Percentiles rank a stretch among this genome's conserved stretches.
Conservation (phyloP, 2,113 vertebrate species). For the Sisor rabdophorus region DNA sequence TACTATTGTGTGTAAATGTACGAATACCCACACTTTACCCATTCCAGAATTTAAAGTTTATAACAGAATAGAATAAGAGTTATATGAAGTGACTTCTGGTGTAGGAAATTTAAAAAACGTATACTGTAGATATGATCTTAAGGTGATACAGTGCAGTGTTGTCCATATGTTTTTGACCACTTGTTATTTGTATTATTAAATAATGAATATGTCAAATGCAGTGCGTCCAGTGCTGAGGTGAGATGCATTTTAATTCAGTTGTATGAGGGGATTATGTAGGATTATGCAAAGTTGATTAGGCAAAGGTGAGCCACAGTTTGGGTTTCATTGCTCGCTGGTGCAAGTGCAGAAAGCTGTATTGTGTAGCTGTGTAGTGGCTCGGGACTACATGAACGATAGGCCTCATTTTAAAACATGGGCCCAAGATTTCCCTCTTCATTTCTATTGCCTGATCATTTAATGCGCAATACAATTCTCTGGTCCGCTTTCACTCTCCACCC, state of each 20-base stretch:
- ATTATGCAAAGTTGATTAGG: constrained; percentile 34
- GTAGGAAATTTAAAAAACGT: too few relatives aligned
- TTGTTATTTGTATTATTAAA: constrained; percentile 1
- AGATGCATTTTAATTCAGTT: constrained; percentile 8
- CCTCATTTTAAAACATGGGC: constrained; percentile 7
- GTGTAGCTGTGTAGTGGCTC: constrained; percentile 25
- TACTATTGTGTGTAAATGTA: not conserved
- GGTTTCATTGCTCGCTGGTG: constrained; percentile 10
- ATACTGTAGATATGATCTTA: too few relatives aligned
- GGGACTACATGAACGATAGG: not conserved
- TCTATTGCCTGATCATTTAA: constrained; percentile 56
- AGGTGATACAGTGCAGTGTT: too few relatives aligned
- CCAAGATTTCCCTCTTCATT: constrained; percentile 52
- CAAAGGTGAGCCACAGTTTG: constrained; percentile 29
- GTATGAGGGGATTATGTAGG: constrained; percentile 21
- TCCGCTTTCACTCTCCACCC: constrained; percentile 33
- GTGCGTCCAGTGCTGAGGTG: constrained; percentile 1
- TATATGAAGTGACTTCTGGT: too few relatives aligned
- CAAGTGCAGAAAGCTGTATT: constrained; percentile 21
- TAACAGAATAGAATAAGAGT: too few relatives aligned
- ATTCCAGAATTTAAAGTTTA: too few relatives aligned
- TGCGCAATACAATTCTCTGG: constrained; percentile 53
- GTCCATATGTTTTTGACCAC: too few relatives aligned
- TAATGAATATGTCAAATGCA: not conserved
- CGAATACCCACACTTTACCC: too few relatives aligned